Base-by-base conservation (phyloP, 2,113 vertebrate species). In the Clarias macrocephalus region DNA sequence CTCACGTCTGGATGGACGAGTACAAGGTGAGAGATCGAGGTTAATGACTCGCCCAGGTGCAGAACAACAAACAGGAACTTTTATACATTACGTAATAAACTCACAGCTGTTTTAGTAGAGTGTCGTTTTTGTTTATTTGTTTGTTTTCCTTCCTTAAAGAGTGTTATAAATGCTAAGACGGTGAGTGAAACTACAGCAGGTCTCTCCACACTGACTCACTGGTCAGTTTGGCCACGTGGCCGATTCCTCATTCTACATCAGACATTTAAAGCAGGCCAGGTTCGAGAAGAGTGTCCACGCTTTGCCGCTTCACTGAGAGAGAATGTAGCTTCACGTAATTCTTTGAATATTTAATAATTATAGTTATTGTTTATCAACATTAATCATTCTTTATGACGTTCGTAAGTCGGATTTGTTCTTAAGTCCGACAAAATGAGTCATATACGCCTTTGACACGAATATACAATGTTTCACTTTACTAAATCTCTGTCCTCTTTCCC, bases 1-100 rank as follows among this genome's bases (percentile, higher is more conserved):
- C 98, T 0, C 97, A 99, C 0, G 98, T 99, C 1, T 99, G 98
- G 98, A 95, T 99, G 97, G 98, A 99, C 33, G 97, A 98, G 1
- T 99, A 98, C 86, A 99, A 99, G 97, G 98, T 97, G 92, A 86
- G 79, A 33, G 56, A 28, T 48, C 8, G 80, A 82, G n/a, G 37
- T 23, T 11, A 42, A 37, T 37, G 30, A 42, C 33, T 23, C 19
- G 2, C 10, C 28, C 63, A 1, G 25, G n/a, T 66, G 15, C 1
- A 66, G 25, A n/a, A 66, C 63, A 66, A 13, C 11, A 66, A 12
- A 12, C n/a, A 28, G 62, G 62, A 66, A 10, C 12, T 66, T 25
- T 5, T 1, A 13, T 66, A 15, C n/a, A 1, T 66, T 28, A 66
- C 11, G 12, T n/a, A 65, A 66, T 28, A 5, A 4, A 28, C 12